Conservation (phyloP, 2,888 invertebrate species). For the Allolobophora icterica region DNA sequence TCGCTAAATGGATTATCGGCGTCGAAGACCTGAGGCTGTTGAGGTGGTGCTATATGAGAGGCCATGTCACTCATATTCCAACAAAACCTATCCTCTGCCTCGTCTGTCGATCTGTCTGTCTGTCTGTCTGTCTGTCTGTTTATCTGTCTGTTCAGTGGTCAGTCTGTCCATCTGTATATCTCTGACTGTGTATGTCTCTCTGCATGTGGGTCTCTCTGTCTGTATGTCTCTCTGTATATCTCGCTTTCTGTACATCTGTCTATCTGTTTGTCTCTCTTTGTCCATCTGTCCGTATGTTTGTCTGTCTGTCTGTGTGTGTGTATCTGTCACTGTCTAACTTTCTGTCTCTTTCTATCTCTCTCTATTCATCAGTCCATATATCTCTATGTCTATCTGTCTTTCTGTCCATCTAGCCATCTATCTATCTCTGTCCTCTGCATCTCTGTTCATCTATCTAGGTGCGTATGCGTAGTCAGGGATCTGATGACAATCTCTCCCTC, state of each 20-base stretch:
- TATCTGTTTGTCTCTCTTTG: too few relatives aligned
- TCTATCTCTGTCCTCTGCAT: too few relatives aligned
- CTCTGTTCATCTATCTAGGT: background rate
- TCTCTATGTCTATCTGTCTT: too few relatives aligned
- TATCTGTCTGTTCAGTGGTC: background rate
- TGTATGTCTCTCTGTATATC: too few relatives aligned
- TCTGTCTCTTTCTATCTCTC: background rate
- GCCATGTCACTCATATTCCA: background rate
- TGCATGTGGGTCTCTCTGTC: too few relatives aligned
- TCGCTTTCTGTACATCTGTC: too few relatives aligned
- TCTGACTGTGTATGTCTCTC: too few relatives aligned
- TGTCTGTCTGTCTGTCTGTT: background rate
- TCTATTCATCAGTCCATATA: background rate
- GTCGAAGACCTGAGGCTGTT: background rate
- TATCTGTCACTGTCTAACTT: background rate
- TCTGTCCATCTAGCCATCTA: too few relatives aligned
- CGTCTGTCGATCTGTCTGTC: too few relatives aligned
- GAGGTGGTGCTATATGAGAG: background rate
- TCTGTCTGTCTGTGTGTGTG: background rate
- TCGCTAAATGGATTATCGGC: conserved; percentile 11
- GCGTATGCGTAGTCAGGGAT: background rate
- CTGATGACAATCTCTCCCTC: background rate
- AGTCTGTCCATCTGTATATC: background rate
- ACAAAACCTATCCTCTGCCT: background rate
- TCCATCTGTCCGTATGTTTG: background rate